phyloP scores from a whole-genome alignment of 2,797 vertebrate genomes.

The Acanthiza pusilla region DNA sequence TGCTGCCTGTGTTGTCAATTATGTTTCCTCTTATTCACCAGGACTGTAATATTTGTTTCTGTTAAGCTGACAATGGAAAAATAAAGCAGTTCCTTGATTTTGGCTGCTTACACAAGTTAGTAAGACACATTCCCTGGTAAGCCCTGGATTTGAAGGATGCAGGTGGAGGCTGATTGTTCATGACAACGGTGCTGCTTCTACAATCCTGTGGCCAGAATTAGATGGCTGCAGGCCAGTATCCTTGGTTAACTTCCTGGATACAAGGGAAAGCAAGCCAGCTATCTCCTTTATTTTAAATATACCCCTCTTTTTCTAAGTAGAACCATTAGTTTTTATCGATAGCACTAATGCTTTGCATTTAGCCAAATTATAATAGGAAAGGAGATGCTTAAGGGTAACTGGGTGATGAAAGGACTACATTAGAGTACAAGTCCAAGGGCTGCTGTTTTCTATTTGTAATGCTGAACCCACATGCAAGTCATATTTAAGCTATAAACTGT shows the following conservation, averaged over 20 bases:
- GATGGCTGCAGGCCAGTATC: not conserved
- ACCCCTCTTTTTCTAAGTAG: slow-evolving; percentile 80
- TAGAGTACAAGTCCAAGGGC: slow-evolving; percentile 83
- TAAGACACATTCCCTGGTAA: not conserved
- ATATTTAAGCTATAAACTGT: slow-evolving; percentile 86
- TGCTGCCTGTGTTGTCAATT: not conserved
- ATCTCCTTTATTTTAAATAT: slow-evolving; percentile 71
- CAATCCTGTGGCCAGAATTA: not conserved
- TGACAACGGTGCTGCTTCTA: not conserved
- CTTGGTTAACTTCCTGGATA: slow-evolving; percentile 24
- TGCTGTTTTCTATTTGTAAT: slow-evolving; percentile 95
- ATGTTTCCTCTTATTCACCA: not conserved
- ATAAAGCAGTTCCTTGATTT: not conserved
- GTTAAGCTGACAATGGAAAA: not conserved
- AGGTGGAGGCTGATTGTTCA: not conserved
- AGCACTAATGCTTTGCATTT: slow-evolving; percentile 94
- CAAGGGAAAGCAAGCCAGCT: slow-evolving; percentile 27
- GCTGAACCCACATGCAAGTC: slow-evolving; percentile 88
- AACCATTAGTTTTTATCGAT: slow-evolving; percentile 91
- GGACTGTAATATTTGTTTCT: not conserved
- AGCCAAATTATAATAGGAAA: slow-evolving; percentile 90
- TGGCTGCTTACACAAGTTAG: not conserved
- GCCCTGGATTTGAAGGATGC: not conserved
- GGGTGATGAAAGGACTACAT: slow-evolving; percentile 93
- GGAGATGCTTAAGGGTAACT: slow-evolving; percentile 88